Evolutionary conservation across 2,113 vertebrate genomes (phyloP), one percentile per base, ranked within the genome.

Genomic region (Aramus guarauna): DNA sequence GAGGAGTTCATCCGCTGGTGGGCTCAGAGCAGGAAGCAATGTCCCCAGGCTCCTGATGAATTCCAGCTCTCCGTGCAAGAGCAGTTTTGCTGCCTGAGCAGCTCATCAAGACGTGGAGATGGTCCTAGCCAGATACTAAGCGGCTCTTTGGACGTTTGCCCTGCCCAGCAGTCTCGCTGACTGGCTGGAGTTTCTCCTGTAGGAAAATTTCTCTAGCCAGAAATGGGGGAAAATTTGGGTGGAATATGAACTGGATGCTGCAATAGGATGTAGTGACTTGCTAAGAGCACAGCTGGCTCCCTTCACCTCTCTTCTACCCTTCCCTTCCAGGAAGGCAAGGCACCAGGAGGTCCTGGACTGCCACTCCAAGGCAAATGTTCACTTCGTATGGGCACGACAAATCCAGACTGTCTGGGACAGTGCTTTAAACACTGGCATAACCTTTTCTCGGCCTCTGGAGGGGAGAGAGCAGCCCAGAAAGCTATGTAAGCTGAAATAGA

Each of bases 201-300:
- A 90, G 94, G 96, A 97, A 97, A 96, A 95, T 92, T 94, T 95
- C 92, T 94, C 48, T 18, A 82, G 93, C 94, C 96, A 96, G 81
- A 82, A 91, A 94, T 45, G 52, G 77, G 71, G 87, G 37, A 24
- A 90, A 88, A 66, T 8, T 45, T 84, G 75, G 76, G 95, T 92
- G 76, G 83, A 94, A 96, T 90, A 93, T 5, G 77, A 96, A 94
- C 74, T 96, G 81, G 73, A 94, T 26, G 69, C 91, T 92, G 78
- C 87, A 90, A 41, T 69, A 97, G 96, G 87, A 96, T 92, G 96
- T 83, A 94, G 92, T 76, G 94, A 96, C 68, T 97, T 90, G 77
- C 66, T 94, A 89, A 92, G 34, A 91, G 90, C 4, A 5, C 45
- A 85, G 85, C 78, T 96, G 94, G 93, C 94, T 94, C 87, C 69